These are phyloP conservation scores for Netelia melanura DNA, from an alignment of 2,888 invertebrate species.

Conservation along the genomic window DNA sequence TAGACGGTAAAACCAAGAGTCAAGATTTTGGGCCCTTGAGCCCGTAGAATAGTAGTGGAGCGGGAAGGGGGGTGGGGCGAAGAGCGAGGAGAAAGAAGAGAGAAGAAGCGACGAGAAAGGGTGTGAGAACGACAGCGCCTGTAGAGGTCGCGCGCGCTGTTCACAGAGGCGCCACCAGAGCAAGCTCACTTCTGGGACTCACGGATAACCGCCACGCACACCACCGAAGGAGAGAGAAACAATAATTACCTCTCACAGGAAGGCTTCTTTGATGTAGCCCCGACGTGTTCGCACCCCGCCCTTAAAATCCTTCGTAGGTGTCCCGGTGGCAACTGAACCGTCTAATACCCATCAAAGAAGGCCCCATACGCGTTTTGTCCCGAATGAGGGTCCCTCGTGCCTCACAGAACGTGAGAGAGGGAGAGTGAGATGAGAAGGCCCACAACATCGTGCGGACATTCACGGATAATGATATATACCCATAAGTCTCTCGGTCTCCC, in stretches of 20 bases:
- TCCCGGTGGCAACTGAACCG: conserved; percentile 72
- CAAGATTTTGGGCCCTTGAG: neutral
- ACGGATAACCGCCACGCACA: conserved; percentile 60
- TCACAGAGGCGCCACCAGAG: conserved; percentile 79
- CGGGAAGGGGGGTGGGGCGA: neutral
- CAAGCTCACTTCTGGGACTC: conserved; percentile 73
- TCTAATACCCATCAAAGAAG: conserved; percentile 63
- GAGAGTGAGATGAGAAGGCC: conserved; percentile 34
- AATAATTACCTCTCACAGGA: conserved; percentile 82
- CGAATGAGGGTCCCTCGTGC: conserved; percentile 25
- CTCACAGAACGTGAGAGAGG: conserved; percentile 63
- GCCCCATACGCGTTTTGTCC: conserved; percentile 58
- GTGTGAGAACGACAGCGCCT: conserved; percentile 81
- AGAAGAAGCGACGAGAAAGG: conserved; percentile 53
- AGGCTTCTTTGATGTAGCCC: conserved; percentile 82
- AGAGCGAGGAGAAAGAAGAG: conserved; percentile 10
- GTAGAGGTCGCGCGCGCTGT: conserved; percentile 63
- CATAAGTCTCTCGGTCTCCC: conserved; percentile 7
- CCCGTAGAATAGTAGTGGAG: conserved; percentile 17
- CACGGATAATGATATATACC: conserved; percentile 31
- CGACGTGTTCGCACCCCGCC: conserved; percentile 83
- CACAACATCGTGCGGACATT: conserved; percentile 37
- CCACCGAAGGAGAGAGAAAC: conserved; percentile 79
- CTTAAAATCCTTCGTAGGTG: conserved; percentile 76
- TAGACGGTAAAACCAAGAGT: conserved; percentile 1